These are phyloP conservation scores for Chaetorhynchus papuensis DNA, from an alignment of 2,113 vertebrate genomes.

Conservation along the genomic window DNA sequence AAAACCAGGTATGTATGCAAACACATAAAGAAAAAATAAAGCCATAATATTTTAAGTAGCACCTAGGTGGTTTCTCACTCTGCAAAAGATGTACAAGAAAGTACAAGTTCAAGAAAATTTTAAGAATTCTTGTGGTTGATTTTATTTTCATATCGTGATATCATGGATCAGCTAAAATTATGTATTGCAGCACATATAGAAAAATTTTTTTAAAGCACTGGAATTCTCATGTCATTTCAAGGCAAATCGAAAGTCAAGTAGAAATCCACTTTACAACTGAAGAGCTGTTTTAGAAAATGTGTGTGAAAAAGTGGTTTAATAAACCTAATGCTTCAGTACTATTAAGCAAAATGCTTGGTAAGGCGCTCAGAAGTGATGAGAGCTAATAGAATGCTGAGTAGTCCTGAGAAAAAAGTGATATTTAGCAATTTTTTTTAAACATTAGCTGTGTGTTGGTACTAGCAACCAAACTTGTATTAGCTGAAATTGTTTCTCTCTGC, in stretches of 20 bases:
- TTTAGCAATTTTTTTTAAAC: not conserved
- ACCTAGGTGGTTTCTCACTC: not conserved
- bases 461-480: not conserved
- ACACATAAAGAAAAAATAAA: not conserved
- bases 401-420: not conserved
- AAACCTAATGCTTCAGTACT: not conserved
- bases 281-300: not conserved
- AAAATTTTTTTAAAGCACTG: not conserved
- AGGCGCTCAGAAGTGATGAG: not conserved
- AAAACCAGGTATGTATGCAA: not conserved
- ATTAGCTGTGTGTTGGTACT: not conserved
- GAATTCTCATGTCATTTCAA: not conserved
- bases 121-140: not conserved
- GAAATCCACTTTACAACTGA: not conserved
- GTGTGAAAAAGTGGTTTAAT: not conserved
- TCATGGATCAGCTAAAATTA: not conserved
- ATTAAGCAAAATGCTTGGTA: not conserved
- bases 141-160: not conserved
- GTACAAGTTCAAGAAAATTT: not conserved
- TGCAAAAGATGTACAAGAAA: not conserved
- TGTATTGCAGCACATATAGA: not conserved
- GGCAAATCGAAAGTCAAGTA: not conserved
- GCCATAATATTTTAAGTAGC: not conserved
- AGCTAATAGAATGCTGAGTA: not conserved
- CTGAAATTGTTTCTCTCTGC: not conserved